phyloP scores from a whole-genome alignment of 2,888 invertebrate genomes.

The Aspidiotus rigidus region DNA sequence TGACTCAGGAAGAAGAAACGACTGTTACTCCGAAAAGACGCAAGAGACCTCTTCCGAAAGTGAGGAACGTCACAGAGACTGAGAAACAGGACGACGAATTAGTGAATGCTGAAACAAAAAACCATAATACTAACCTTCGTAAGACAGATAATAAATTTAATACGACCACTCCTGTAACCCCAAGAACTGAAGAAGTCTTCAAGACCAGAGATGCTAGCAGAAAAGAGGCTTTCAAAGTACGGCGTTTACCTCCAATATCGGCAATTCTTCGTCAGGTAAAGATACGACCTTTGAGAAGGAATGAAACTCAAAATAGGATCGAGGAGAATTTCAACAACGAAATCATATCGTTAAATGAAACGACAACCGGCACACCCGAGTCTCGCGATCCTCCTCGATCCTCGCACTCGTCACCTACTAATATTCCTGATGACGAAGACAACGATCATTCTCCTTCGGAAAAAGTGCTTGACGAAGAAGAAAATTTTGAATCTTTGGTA shows the following conservation, averaged over 20 bases:
- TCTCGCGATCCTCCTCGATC: neutral
- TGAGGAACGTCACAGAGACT: too few relatives aligned
- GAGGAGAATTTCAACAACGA: conserved; percentile 6
- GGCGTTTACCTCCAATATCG: conserved; percentile 38
- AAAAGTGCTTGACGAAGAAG: neutral
- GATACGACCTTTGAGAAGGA: neutral
- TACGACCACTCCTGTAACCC: neutral
- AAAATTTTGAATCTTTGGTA: conserved; percentile 13
- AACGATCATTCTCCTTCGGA: neutral
- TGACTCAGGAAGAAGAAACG: too few relatives aligned
- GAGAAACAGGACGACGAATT: too few relatives aligned
- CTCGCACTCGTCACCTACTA: neutral
- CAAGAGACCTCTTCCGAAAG: too few relatives aligned
- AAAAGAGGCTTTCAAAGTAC: conserved; percentile 23
- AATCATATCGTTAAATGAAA: neutral
- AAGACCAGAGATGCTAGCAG: neutral
- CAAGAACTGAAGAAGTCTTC: neutral
- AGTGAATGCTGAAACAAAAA: too few relatives aligned
- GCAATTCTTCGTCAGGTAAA: conserved; percentile 37
- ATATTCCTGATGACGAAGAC: neutral
- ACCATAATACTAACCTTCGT: too few relatives aligned
- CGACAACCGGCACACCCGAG: neutral
- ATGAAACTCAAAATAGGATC: neutral
- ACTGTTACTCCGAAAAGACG: too few relatives aligned
- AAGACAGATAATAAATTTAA: too few relatives aligned